These are phyloP conservation scores for Melanerpes aurifrons DNA, from an alignment of 2,113 vertebrate genomes.

Conservation along the genomic window DNA sequence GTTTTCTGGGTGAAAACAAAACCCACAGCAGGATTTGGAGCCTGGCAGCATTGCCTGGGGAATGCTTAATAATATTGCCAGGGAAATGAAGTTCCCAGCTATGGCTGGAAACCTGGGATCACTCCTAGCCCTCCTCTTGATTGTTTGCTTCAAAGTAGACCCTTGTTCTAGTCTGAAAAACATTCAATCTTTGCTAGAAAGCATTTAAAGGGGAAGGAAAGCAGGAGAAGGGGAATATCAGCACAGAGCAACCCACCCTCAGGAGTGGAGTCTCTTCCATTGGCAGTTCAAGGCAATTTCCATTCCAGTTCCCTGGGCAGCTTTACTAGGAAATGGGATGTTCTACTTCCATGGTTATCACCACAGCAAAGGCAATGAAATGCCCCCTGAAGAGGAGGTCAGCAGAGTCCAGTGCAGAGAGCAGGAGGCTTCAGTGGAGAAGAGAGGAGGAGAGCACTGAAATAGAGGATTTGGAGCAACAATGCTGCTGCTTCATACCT, in stretches of 20 bases:
- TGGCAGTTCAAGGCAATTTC: slow-evolving; percentile 47
- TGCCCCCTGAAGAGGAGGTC: slow-evolving; percentile 48
- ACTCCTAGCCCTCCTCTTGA: background rate
- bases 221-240: background rate
- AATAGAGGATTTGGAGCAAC: background rate
- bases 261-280: background rate
- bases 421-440: background rate
- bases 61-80: slow-evolving; percentile 35
- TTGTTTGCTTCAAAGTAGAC: background rate
- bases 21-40: slow-evolving; percentile 16
- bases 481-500: background rate
- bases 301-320: slow-evolving; percentile 46
- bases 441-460: background rate
- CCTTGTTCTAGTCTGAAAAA: background rate
- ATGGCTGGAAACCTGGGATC: background rate
- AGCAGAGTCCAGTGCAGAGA: background rate
- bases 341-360: slow-evolving; percentile 61
- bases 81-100: background rate
- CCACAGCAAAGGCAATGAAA: slow-evolving; percentile 18
- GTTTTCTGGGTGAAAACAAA: slow-evolving; percentile 40
- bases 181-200: background rate
- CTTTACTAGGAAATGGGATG: slow-evolving; percentile 56
- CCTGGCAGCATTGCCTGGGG: slow-evolving; percentile 29
- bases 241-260: slow-evolving; percentile 4
- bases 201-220: background rate